These are phyloP conservation scores for Cirrhinus mrigala DNA, from an alignment of 2,797 vertebrate genomes.

Conservation along the genomic window DNA sequence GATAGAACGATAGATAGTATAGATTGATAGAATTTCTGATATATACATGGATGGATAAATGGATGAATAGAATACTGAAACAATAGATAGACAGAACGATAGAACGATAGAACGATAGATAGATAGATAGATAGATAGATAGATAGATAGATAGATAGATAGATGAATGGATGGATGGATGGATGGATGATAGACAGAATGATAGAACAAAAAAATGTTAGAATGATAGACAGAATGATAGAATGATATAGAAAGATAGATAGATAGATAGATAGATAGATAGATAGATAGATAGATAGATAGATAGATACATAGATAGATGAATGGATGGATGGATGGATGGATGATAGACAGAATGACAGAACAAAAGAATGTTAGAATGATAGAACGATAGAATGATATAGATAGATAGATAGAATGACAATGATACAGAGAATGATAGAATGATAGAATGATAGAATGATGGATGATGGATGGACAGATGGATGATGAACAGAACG, in stretches of 20 bases:
- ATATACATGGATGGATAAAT: not conserved
- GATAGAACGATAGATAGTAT: not conserved
- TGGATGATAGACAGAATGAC: rapidly evolving
- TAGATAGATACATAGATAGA: not conserved
- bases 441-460: not conserved
- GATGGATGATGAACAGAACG: not conserved
- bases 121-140: not conserved
- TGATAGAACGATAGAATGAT: no score
- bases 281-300: not conserved
- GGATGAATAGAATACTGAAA: not conserved
- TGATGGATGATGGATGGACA: not conserved
- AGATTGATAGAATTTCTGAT: no score
- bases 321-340: not conserved
- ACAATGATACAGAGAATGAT: no score
- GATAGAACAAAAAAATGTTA: no score
- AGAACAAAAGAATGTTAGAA: not conserved
- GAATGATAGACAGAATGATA: rapidly evolving
- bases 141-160: not conserved
- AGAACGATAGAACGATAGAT: not conserved
- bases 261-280: not conserved
- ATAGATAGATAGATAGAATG: not conserved
- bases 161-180: not conserved
- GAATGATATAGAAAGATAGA: not conserved
- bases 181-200: rapidly evolving
- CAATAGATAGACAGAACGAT: not conserved